A percentile compares a stretch with the other conserved stretches of the same genome.
These are phyloP conservation scores for Dromiciops gliroides DNA, from an alignment of 2,113 vertebrate species.

Conservation along the genomic window DNA sequence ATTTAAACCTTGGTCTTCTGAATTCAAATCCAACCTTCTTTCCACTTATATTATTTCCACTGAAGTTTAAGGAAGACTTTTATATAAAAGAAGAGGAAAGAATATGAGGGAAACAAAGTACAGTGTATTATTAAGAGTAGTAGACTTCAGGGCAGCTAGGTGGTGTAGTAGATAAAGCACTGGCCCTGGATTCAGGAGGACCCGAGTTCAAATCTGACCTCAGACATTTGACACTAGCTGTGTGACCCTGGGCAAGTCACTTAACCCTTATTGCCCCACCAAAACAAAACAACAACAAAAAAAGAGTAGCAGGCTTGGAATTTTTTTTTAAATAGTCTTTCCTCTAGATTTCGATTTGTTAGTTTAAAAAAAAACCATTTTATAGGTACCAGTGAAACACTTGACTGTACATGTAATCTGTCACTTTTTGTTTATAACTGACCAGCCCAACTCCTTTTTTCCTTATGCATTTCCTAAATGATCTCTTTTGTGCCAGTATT, in stretches of 20 bases:
- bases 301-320: too few species aligned
- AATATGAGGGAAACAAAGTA: background rate
- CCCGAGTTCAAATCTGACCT: too few species aligned
- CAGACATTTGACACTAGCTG: too few species aligned
- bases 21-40: background rate
- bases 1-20: background rate
- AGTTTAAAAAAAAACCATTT: background rate
- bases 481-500: background rate
- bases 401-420: background rate
- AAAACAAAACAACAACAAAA: too few species aligned
- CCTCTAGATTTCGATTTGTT: background rate
- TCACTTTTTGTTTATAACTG: background rate
- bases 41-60: background rate
- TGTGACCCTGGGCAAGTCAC: too few species aligned
- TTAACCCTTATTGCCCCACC: too few species aligned
- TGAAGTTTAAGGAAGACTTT: background rate
- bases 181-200: too few species aligned
- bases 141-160: too few species aligned
- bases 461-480: background rate
- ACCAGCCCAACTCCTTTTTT: background rate
- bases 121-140: background rate
- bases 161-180: too few species aligned
- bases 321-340: too few species aligned
- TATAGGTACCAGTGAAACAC: background rate
- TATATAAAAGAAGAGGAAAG: background rate